Percentiles rank a stretch among this genome's conserved stretches.
phyloP scores from a whole-genome alignment of 2,888 invertebrate species.

The Cephus pulcher region DNA sequence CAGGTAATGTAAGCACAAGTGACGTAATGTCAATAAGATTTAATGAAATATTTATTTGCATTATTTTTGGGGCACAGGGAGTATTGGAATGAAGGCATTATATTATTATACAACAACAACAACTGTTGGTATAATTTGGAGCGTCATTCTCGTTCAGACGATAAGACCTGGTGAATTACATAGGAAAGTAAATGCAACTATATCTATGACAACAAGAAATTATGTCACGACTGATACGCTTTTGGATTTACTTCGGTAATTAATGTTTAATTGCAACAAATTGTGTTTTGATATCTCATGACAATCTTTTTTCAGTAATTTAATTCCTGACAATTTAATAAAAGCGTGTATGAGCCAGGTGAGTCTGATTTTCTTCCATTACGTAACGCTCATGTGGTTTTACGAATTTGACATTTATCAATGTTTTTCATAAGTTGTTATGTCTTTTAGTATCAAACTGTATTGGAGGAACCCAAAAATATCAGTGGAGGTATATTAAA shows the following conservation, averaged over 20 bases:
- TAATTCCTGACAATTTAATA: slow-evolving; percentile 90
- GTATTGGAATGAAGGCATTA: slow-evolving; percentile 54
- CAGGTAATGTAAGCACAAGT: slow-evolving; percentile 41
- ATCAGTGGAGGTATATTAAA: slow-evolving; percentile 35
- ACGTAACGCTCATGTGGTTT: not conserved
- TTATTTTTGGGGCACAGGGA: slow-evolving; percentile 37
- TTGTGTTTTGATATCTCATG: slow-evolving; percentile 8
- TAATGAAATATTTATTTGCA: not conserved
- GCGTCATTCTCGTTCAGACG: slow-evolving; percentile 87
- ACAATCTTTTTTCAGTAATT: slow-evolving; percentile 68
- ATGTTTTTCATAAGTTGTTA: not conserved
- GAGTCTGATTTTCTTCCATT: slow-evolving; percentile 12
- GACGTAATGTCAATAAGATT: not conserved
- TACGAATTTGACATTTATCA: not conserved
- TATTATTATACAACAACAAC: slow-evolving; percentile 93
- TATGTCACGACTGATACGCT: slow-evolving; percentile 90
- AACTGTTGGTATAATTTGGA: slow-evolving; percentile 86
- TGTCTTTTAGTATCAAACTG: slow-evolving; percentile 70
- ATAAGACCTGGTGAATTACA: slow-evolving; percentile 81
- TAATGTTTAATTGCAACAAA: not conserved
- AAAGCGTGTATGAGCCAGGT: slow-evolving; percentile 79
- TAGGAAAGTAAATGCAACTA: slow-evolving; percentile 20
- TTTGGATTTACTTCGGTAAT: slow-evolving; percentile 86
- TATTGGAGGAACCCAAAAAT: slow-evolving; percentile 65
- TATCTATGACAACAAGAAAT: slow-evolving; percentile 57